phyloP scores from a whole-genome alignment of 2,797 vertebrate genomes.

The Octomys mimax region DNA sequence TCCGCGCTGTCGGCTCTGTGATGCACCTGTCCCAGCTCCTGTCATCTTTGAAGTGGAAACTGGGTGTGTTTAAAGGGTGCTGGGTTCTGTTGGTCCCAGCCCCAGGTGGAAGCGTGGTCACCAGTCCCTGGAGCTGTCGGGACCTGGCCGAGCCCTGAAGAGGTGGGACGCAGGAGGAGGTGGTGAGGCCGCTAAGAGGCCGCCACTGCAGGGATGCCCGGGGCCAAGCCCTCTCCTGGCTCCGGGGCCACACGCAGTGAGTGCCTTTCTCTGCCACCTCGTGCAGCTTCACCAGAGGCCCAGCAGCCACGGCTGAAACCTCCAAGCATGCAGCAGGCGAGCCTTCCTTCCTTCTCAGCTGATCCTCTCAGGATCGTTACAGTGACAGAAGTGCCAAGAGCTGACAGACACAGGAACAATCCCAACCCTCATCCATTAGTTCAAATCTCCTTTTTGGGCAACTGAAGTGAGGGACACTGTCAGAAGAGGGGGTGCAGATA shows the following conservation, averaged over 20 bases:
- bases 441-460: slow-evolving; percentile 1
- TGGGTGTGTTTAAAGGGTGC: not conserved
- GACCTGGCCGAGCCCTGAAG: not conserved
- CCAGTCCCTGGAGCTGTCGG: not conserved
- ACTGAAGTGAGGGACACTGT: not conserved
- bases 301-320: too few relatives aligned
- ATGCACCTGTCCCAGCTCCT: not conserved
- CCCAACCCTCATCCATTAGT: not conserved
- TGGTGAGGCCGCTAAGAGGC: too few relatives aligned
- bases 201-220: not conserved
- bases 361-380: not conserved
- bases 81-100: not conserved
- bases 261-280: not conserved
- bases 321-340: too few relatives aligned
- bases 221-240: not conserved
- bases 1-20: not conserved
- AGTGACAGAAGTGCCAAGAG: not conserved
- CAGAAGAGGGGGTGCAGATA: not conserved
- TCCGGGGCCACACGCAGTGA: not conserved
- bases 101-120: too few relatives aligned
- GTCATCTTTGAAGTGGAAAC: not conserved
- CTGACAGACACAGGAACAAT: too few relatives aligned
- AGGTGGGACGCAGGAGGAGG: not conserved
- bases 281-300: not conserved
- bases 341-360: not conserved